Conservation (phyloP, 2,113 vertebrate genomes). For the Panthera tigris region DNA sequence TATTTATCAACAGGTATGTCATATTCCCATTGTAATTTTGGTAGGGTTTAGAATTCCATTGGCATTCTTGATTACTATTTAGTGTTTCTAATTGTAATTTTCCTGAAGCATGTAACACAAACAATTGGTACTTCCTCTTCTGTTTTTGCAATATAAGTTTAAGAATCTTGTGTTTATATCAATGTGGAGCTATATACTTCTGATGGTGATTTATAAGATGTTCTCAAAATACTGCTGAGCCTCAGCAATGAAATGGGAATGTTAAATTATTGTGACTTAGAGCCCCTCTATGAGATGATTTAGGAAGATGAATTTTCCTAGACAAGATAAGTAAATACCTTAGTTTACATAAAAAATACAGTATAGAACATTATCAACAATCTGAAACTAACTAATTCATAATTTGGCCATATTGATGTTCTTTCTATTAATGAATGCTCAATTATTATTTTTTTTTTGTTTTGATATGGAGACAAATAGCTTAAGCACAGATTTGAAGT, state of each 20-base stretch:
- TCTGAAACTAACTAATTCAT: background rate
- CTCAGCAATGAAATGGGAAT: background rate
- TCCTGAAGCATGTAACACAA: background rate
- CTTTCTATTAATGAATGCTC: background rate
- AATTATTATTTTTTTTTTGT: background rate
- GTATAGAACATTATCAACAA: background rate
- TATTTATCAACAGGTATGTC: background rate
- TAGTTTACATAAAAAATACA: background rate
- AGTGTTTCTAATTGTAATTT: background rate
- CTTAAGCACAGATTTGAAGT: background rate
- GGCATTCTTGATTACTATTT: background rate
- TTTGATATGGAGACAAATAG: conserved; percentile 1
- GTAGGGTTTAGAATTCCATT: background rate
- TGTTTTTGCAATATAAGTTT: conserved; percentile 32
- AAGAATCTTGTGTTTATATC: background rate
- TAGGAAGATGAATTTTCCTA: conserved; percentile 7
- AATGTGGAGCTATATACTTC: background rate
- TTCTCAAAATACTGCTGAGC: conserved; percentile 42
- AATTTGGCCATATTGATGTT: background rate
- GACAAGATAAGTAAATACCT: background rate
- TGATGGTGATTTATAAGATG: background rate
- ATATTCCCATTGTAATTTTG: background rate
- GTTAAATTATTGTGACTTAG: conserved; percentile 9
- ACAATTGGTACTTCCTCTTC: background rate
- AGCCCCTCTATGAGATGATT: conserved; percentile 1